Evolutionary conservation across 2,888 invertebrate genomes (phyloP), one percentile per base, ranked within the genome.

Genomic region (Schizotus pectinicornis): DNA sequence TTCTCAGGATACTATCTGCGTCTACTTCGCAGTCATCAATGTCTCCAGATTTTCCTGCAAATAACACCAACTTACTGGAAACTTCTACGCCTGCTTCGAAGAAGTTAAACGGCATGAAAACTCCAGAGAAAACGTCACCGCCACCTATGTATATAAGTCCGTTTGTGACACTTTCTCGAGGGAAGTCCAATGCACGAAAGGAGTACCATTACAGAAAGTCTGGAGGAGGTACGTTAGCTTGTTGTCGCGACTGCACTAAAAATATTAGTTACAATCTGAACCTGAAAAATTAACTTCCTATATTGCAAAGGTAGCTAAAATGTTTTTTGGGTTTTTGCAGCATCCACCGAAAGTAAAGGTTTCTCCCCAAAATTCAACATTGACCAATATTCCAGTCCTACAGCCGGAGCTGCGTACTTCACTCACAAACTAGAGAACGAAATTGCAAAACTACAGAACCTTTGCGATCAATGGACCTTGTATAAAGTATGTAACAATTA

Each of bases 161-260:
- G 0, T 85, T 81, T 71, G 82, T 88, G 0, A 86, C 85, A 0
- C 68, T 83, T 49, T 85, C 85, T 0, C 75, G 87, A 13, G 88
- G 87, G 0, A 88, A 88, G 64, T 80, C 77, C 1, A 86, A 83
- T 64, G 84, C 84, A 0, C 78, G 85, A 32, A 82, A 79, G 42
- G 88, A 88, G 67, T 83, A 67, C 56, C 60, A 68, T 14, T 52
- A 62, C 0, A 79, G 81, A 50, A 66, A 59, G 7, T 72, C 69
- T 0, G 63, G 59, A 45, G 67, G 66, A 50, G 39, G 67, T 66
- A 63, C 42, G 2, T 9, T 2, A 32, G 13, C 37, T 38, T 8
- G n/a, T n/a, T n/a, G n/a, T n/a, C n/a, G n/a, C n/a, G n/a, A n/a
- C n/a, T n/a, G n/a, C n/a, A n/a, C n/a, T n/a, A n/a, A n/a, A n/a